Evolutionary conservation across 2,888 invertebrate species (phyloP).

Genomic region (Sphaeridia pumilis): DNA sequence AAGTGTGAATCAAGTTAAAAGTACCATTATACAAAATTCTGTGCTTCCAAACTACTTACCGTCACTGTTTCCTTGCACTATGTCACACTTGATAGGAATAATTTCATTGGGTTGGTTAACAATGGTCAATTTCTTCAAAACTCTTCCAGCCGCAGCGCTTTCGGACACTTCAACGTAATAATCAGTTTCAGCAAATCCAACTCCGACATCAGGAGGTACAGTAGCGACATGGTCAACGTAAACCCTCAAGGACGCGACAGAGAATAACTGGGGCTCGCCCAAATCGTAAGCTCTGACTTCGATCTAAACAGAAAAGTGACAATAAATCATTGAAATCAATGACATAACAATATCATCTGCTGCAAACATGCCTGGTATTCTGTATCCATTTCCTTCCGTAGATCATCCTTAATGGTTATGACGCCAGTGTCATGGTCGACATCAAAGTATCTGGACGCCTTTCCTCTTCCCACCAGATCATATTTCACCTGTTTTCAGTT

Average conservation of each 20-base stretch:
- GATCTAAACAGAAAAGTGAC: conserved; percentile 53
- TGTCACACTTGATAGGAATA: conserved; percentile 61
- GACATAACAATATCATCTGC: neutral
- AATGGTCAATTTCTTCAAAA: conserved; percentile 59
- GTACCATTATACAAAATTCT: neutral
- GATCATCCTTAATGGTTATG: conserved; percentile 65
- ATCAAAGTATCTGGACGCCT: conserved; percentile 72
- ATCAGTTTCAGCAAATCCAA: conserved; percentile 76
- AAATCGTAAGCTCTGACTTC: conserved; percentile 76
- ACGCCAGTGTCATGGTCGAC: conserved; percentile 74
- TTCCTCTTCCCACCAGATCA: conserved; percentile 68
- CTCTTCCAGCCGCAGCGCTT: conserved; percentile 54
- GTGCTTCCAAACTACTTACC: conserved; percentile 43
- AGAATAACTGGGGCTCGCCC: conserved; percentile 71
- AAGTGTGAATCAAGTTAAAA: neutral
- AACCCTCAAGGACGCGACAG: conserved; percentile 66
- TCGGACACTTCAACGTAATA: conserved; percentile 75
- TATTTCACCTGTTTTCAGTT: conserved; percentile 43
- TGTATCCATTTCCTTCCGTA: conserved; percentile 71
- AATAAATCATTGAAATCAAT: neutral
- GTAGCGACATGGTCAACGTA: conserved; percentile 70
- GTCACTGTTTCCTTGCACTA: conserved; percentile 63
- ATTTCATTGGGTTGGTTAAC: conserved; percentile 59
- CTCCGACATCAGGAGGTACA: conserved; percentile 57
- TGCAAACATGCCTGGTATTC: conserved; percentile 59